Base-by-base conservation (phyloP, 2,113 vertebrate genomes). In the Vicugna pacos region DNA sequence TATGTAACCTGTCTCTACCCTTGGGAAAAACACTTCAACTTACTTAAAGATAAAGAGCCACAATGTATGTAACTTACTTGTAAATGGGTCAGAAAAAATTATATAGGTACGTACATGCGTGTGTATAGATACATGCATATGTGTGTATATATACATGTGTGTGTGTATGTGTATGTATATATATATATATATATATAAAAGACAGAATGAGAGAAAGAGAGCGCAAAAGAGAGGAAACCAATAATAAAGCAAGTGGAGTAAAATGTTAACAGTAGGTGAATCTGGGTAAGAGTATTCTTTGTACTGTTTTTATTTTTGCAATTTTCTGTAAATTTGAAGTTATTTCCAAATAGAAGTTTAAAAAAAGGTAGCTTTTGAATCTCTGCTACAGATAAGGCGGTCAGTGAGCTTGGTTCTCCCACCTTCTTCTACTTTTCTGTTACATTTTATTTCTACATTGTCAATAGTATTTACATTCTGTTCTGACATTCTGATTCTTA, bases 251-350 rank as follows among this genome's bases (percentile, higher is more conserved):
- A 64, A 86, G 8, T 14, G 15, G 22, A 14, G 5, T 73, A 79
- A 75, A 76, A 70, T 80, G 26, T 77, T 60, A 77, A 46, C 0
- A 28, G 50, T 5, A 10, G 8, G 7, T 75, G 3, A 79, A 64
- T 82, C 30, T 85, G 19, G 10, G 6, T 82, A 70, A 64, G 35
- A 35, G 35, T 35, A 35, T 35, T 35, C 35, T 35, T 35, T 35
- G 35, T 35, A 35, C 35, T 35, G 35, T 35, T 35, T 35, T 35
- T 35, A 35, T 35, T 35, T 94, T 96, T 87, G 38, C 17, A 91
- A 35, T 6, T 87, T 87, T 28, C 16, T 70, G 76, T 95, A 73
- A 90, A 54, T 50, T 65, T 56, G 24, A 93, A 93, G 76, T 56
- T 52, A 89, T 56, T 87, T 60, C 6, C 46, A 62, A 81, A 60